phyloP scores from a whole-genome alignment of 2,797 vertebrate species.

The Anolis apletophallus region DNA sequence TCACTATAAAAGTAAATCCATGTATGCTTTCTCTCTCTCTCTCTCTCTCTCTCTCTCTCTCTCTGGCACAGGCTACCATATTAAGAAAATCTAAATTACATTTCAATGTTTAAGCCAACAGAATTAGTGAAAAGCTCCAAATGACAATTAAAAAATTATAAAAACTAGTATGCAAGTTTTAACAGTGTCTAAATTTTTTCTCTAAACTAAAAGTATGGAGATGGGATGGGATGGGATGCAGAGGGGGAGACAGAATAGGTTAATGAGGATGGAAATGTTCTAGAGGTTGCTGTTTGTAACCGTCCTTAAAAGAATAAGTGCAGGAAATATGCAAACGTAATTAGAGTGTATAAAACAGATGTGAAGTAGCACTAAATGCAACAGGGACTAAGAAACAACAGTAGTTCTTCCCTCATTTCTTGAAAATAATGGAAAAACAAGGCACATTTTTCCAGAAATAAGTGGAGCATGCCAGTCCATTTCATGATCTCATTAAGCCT shows the following conservation, averaged over 20 bases:
- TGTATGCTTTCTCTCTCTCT: too few species aligned
- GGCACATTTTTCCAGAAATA: neutral
- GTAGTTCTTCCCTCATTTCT: neutral
- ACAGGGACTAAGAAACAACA: neutral
- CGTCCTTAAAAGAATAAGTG: neutral
- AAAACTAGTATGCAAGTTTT: neutral
- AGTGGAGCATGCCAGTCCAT: neutral
- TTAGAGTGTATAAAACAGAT: neutral
- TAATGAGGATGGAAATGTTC: neutral
- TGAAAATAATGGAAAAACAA: neutral
- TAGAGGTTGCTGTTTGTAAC: neutral
- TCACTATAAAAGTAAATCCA: neutral
- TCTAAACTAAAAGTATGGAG: neutral
- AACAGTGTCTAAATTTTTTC: neutral
- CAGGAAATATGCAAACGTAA: neutral
- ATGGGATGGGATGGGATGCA: neutral
- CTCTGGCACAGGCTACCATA: neutral
- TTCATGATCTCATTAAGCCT: neutral
- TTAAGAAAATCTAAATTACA: neutral
- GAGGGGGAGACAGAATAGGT: neutral
- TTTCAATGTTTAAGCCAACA: neutral
- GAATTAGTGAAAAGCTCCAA: neutral
- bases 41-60: too few species aligned
- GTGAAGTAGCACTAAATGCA: constrained; percentile 1
- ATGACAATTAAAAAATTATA: neutral